Evolutionary conservation across 2,797 vertebrate genomes (phyloP).

Genomic region (Monodelphis domestica): DNA sequence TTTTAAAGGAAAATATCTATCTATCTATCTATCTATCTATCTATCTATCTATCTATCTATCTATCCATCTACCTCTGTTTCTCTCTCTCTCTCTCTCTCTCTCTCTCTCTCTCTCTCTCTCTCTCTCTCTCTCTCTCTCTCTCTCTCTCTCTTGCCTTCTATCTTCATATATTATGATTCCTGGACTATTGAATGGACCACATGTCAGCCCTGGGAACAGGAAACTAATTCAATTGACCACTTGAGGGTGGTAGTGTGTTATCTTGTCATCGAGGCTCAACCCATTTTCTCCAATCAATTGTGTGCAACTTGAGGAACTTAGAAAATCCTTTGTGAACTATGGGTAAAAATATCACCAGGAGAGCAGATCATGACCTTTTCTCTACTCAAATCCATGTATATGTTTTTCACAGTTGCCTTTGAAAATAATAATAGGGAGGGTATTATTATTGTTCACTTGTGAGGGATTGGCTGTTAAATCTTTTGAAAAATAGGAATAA

Average conservation of each 20-base stretch:
- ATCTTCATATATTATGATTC: not conserved
- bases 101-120: too few species aligned
- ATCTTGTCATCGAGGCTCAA: slow-evolving; percentile 72
- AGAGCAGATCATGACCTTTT: slow-evolving; percentile 62
- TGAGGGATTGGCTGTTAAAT: slow-evolving; percentile 54
- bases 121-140: too few species aligned
- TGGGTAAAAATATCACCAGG: slow-evolving; percentile 62
- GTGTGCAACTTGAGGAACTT: slow-evolving; percentile 69
- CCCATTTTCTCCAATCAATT: slow-evolving; percentile 57
- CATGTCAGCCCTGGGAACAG: slow-evolving; percentile 68
- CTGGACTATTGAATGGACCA: slow-evolving; percentile 60
- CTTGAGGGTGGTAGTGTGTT: slow-evolving; percentile 85
- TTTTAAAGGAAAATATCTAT: slow-evolving; percentile 38
- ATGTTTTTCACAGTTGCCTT: slow-evolving; percentile 10
- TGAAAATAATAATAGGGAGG: slow-evolving; percentile 67
- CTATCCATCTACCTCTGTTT: too few species aligned
- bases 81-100: too few species aligned
- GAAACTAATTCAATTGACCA: slow-evolving; percentile 78
- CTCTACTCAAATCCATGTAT: slow-evolving; percentile 55
- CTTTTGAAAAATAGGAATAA: slow-evolving; percentile 54
- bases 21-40: not conserved
- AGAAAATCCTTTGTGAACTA: slow-evolving; percentile 69
- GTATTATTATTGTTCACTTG: slow-evolving; percentile 49
- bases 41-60: too few species aligned
- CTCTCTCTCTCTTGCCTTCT: not conserved